A percentile compares a stretch with the other conserved stretches of the same genome.
Conservation (phyloP, 2,113 vertebrate genomes). For the Dasyurus viverrinus region DNA sequence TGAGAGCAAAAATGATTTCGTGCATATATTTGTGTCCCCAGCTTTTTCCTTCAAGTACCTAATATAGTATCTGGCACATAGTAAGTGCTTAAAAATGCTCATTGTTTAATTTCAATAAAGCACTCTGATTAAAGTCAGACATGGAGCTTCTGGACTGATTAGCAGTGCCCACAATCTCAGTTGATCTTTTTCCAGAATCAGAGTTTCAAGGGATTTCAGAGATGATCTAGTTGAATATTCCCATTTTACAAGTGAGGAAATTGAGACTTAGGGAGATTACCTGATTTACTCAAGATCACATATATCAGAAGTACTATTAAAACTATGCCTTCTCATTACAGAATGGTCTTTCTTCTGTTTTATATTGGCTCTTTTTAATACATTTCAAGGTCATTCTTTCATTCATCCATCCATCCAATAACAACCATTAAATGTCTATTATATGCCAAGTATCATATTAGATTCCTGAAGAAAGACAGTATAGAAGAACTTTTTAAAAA, state of each 20-base stretch:
- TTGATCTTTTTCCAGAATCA: not conserved
- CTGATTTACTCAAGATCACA: not conserved
- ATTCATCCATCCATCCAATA: not conserved
- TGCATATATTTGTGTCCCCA: not conserved
- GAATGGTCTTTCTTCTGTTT: not conserved
- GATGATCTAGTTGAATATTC: not conserved
- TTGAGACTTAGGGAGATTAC: not conserved
- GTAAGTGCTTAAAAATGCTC: not conserved
- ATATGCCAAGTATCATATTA: not conserved
- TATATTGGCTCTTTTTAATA: not conserved
- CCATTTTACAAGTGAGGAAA: not conserved
- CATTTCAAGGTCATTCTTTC: not conserved
- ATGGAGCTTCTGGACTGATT: not conserved
- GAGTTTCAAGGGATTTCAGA: not conserved
- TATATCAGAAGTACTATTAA: not conserved
- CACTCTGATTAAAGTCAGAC: not conserved
- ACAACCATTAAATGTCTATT: not conserved
- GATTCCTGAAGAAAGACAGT: not conserved
- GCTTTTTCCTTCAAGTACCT: not conserved
- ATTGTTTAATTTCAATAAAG: not conserved
- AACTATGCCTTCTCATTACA: not conserved
- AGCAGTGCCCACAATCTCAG: not conserved
- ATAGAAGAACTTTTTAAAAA: not conserved
- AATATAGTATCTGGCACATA: not conserved
- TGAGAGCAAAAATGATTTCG: not conserved